phyloP scores from a whole-genome alignment of 2,797 vertebrate species.

The Lagodon rhomboides region DNA sequence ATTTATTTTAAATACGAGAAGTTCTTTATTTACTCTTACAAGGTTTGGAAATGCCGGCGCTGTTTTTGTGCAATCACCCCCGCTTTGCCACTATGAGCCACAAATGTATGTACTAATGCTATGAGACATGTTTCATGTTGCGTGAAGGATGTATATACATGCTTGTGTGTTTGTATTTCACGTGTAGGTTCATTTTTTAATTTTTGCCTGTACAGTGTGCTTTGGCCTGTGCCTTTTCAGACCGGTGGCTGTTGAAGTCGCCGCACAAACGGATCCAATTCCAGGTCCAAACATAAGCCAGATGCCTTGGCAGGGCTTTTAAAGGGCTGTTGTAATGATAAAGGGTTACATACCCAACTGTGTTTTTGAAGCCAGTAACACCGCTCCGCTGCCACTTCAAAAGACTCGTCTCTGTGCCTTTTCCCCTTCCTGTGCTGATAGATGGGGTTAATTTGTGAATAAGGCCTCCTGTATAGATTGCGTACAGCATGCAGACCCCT shows the following conservation, averaged over 20 bases:
- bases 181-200: slow-evolving; percentile 30
- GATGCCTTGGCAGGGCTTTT: slow-evolving; percentile 65
- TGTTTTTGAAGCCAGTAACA: slow-evolving; percentile 65
- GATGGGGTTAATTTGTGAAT: slow-evolving; percentile 57
- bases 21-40: slow-evolving; percentile 55
- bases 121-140: slow-evolving; percentile 57
- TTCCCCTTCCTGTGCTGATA: slow-evolving; percentile 57
- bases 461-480: slow-evolving; percentile 52
- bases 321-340: slow-evolving; percentile 66
- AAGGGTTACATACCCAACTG: slow-evolving; percentile 52
- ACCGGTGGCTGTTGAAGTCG: slow-evolving; percentile 38
- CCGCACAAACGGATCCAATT: slow-evolving; percentile 62
- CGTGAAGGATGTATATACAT: slow-evolving; percentile 63
- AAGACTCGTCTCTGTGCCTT: slow-evolving; percentile 41
- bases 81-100: slow-evolving; percentile 82
- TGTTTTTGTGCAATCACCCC: slow-evolving; percentile 75
- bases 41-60: slow-evolving; percentile 59
- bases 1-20: slow-evolving; percentile 72
- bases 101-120: slow-evolving; percentile 67
- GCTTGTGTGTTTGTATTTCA: slow-evolving; percentile 46
- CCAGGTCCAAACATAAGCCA: slow-evolving; percentile 64
- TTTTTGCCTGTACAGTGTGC: slow-evolving; percentile 55
- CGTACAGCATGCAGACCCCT: slow-evolving; percentile 31
- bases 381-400: slow-evolving; percentile 68
- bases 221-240: slow-evolving; percentile 23